Evolutionary conservation across 2,113 vertebrate genomes (phyloP), one percentile per base, ranked within the genome.

Genomic region (Oncorhynchus gorbuscha): DNA sequence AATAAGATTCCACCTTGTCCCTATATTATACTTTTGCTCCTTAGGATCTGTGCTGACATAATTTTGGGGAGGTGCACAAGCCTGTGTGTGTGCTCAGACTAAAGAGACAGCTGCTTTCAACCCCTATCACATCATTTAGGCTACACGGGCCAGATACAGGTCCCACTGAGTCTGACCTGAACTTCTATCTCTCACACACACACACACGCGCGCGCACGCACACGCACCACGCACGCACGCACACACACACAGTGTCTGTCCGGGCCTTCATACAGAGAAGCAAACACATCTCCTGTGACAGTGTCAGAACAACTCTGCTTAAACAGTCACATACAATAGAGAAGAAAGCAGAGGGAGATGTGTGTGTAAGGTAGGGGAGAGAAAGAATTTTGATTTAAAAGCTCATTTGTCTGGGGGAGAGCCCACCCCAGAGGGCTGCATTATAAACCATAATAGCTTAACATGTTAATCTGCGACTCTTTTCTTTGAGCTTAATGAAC

Each of bases 401-500:
- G 71, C 84, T 87, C 77, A 90, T 90, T 88, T 91, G 88, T 88
- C 74, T 80, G 72, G 48, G 49, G 79, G 86, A 72, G 78, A 81
- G 70, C 76, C 83, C 77, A 80, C 90, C 86, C 89, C 86, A 78
- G 73, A 84, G 81, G 87, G 88, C 81, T 86, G 88, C 86, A 85
- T 90, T 90, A 85, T 87, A 77, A 79, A 72, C 81, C 55, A 79
- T 90, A 90, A 91, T 87, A 81, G 87, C 83, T 79, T 90, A 86
- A 90, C 90, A 88, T 90, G 86, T 92, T 90, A 86, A 92, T 92
- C 87, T 88, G 77, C 83, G 86, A 87, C 83, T 45, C 8, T 45
- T 45, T 45, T 84, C 89, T 90, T 76, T 89, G 88, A 79, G 75
- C 85, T 81, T 90, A 90, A 90, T 91, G 87, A 92, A 92, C 84